Conservation (phyloP, 2,888 invertebrate genomes). For the Sclerodermus sp. region DNA sequence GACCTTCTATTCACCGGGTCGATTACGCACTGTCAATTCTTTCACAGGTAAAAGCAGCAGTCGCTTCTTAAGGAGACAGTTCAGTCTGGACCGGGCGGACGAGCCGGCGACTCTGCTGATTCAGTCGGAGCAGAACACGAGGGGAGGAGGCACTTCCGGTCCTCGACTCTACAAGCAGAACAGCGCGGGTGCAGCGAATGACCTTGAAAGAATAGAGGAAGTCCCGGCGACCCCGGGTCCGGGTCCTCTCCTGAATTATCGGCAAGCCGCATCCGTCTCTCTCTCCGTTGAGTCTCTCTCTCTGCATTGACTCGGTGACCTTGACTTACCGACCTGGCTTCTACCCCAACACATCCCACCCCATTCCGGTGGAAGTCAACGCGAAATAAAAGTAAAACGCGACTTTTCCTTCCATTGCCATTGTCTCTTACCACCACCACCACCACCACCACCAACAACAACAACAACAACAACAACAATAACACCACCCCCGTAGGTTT, state of each 20-base stretch:
- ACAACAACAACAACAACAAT: too few species aligned
- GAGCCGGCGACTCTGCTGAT: slow-evolving; percentile 52
- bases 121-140: neutral
- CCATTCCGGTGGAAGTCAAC: too few species aligned
- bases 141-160: neutral
- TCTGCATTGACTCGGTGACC: slow-evolving; percentile 41
- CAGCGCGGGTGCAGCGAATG: slow-evolving; percentile 69
- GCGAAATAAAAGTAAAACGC: too few species aligned
- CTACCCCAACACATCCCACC: too few species aligned
- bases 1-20: slow-evolving; percentile 11
- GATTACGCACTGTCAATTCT: too few species aligned
- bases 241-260: slow-evolving; percentile 41
- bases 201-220: slow-evolving; percentile 72
- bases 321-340: too few species aligned
- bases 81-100: slow-evolving; percentile 71
- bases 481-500: too few species aligned
- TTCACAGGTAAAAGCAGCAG: slow-evolving; percentile 23
- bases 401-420: too few species aligned
- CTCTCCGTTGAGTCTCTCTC: slow-evolving; percentile 56
- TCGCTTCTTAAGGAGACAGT: slow-evolving; percentile 68
- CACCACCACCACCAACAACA: too few species aligned
- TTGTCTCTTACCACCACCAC: too few species aligned
- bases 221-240: slow-evolving; percentile 59
- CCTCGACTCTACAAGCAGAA: slow-evolving; percentile 66
- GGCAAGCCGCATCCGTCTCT: slow-evolving; percentile 53